Evolutionary conservation across 2,113 vertebrate genomes (phyloP), one percentile per base, ranked within the genome.

Genomic region (Thunnus thynnus): DNA sequence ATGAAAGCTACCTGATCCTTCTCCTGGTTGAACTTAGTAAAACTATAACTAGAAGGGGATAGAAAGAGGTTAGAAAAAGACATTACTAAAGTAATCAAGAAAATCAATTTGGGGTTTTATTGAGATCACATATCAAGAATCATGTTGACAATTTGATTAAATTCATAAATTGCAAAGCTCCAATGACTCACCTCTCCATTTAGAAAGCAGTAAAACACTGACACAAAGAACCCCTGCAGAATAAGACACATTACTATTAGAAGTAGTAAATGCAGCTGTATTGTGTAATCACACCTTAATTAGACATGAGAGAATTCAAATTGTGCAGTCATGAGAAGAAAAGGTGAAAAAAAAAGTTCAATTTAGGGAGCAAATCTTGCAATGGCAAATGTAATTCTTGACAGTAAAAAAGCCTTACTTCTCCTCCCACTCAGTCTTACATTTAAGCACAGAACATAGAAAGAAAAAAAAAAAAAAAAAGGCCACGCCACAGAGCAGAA

Each of bases 131-230:
- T 20, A 76, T 85, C 51, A 76, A 68, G 36, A 62, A 72, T 32
- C 25, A 80, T 44, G 44, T 22, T 76, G 50, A 70, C 25, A 51
- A 27, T 52, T 72, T 46, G 67, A 75, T 80, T 41, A 58, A 70
- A 73, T 74, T 71, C 41, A 85, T 71, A 70, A 68, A 86, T 64
- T 60, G 18, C 58, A 79, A 58, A 72, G 46, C 46, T 44, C 10
- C 44, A 64, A 50, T 56, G 76, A 95, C 97, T 89, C 93, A 99
- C 98, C 98, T 99, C 98, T 57, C 98, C 97, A 30, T 99, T 99
- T 85, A 99, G 94, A 94, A 99, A 99, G 93, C 98, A 99, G 93
- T 99, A 99, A 95, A 99, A 99, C 75, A 99, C 97, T 6, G 98
- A 99, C 73, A 99, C 98, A 78, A 99, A 99, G 93, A 99, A 99